Evolutionary conservation across 2,113 vertebrate genomes (phyloP).

Genomic region (Percina caprodes): DNA sequence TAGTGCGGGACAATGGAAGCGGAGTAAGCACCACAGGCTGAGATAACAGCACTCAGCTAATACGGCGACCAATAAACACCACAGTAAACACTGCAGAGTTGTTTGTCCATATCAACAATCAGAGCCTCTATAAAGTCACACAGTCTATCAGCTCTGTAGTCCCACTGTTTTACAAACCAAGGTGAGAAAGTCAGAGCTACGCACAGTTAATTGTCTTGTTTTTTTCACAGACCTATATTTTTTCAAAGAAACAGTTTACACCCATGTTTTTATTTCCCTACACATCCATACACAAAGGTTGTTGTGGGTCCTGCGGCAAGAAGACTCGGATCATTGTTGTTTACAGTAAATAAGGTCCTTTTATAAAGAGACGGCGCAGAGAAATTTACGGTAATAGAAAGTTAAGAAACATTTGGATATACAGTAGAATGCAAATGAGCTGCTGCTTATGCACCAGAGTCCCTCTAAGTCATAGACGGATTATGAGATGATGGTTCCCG

Average conservation of each 20-base stretch:
- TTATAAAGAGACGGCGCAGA: conserved; percentile 30
- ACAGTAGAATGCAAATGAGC: conserved; percentile 55
- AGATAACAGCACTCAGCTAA: conserved; percentile 56
- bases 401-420: conserved; percentile 42
- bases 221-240: not conserved
- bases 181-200: not conserved
- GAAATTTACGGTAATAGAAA: conserved; percentile 48
- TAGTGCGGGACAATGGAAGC: not conserved
- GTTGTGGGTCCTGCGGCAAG: conserved; percentile 4
- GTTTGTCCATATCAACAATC: conserved; percentile 53
- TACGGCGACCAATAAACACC: conserved; percentile 54
- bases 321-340: conserved; percentile 38
- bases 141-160: conserved; percentile 33
- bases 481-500: conserved; percentile 43
- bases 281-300: not conserved
- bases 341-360: conserved; percentile 44
- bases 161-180: not conserved
- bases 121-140: conserved; percentile 42
- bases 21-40: conserved; percentile 27
- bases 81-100: conserved; percentile 58
- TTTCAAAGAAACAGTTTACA: not conserved
- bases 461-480: conserved; percentile 30
- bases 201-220: not conserved
- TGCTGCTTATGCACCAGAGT: conserved; percentile 53
- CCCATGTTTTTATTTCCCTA: not conserved